Evolutionary conservation across 1,140 invertebrate species (phyloP), one percentile per base, ranked within the genome.

Genomic region (Caenorhabditis tropicalis): DNA sequence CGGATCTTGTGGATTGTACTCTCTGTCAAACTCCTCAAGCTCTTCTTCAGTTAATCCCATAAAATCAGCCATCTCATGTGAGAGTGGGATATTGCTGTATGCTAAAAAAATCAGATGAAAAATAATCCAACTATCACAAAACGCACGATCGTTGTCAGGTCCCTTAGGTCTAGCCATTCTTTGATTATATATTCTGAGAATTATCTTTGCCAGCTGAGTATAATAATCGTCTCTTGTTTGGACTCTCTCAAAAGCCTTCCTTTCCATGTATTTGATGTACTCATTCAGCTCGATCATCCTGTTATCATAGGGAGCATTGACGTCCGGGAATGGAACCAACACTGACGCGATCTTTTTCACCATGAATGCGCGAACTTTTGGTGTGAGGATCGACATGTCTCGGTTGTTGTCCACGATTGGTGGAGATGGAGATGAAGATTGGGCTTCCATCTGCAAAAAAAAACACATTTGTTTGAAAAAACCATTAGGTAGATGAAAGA

Each of bases 171-270:
- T 21, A 10, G 10, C 24, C n/a, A 9, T 12, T 36, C 43, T 16
- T 5, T 43, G 65, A 9, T 43, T 74, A n/a, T 74, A 36, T 29
- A 74, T 43, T 10, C 65, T n/a, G 10, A 21, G 24, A 9, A 74
- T 74, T 10, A 74, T 39, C 33, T 21, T 74, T 5, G 65, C 65
- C 3, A 74, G 4, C 7, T 19, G 2, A 2, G 65, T n/a, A n/a
- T 74, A 74, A 15, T 74, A 74, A 2, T 74, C 65, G 43, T 74
- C 65, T 46, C 29, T 74, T 46, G 65, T 43, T 43, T 43, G 65
- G 10, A 19, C 65, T 74, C 15, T 74, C 15, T 74, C 65, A 43
- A 74, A 74, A 1, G 65, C 16, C 36, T 74, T 74, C 36, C n/a
- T 74, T 21, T 74, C 65, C 65, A 74, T 24, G n/a, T 43, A 74